A percentile compares a stretch with the other conserved stretches of the same genome.
phyloP scores from a whole-genome alignment of 1,140 invertebrate species.

The Eriosoma lanigerum region DNA sequence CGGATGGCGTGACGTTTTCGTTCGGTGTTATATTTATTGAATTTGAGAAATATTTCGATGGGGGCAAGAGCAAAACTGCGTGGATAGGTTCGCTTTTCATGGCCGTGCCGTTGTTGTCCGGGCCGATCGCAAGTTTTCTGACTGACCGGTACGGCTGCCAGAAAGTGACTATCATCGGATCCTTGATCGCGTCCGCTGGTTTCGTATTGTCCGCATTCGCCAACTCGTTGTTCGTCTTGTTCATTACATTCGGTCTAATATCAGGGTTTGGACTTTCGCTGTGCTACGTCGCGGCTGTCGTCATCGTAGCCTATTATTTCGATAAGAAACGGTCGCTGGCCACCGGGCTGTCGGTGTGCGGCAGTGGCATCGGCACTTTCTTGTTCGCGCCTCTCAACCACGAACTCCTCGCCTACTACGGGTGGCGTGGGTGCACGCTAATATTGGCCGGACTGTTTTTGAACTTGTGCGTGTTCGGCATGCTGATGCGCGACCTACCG shows the following conservation, averaged over 20 bases:
- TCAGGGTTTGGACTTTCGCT: slow-evolving; percentile 83
- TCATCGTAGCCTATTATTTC: slow-evolving; percentile 94
- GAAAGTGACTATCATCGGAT: slow-evolving; percentile 55
- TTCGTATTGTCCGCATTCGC: slow-evolving; percentile 78
- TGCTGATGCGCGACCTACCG: slow-evolving; percentile 82
- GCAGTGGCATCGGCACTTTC: slow-evolving; percentile 83
- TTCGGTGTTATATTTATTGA: slow-evolving; percentile 82
- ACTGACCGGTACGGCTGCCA: slow-evolving; percentile 68
- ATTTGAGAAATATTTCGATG: slow-evolving; percentile 76
- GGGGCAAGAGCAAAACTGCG: slow-evolving; percentile 72
- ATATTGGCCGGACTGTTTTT: slow-evolving; percentile 81
- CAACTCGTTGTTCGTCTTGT: slow-evolving; percentile 74
- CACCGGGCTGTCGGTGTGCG: slow-evolving; percentile 87
- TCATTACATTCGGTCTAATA: slow-evolving; percentile 83
- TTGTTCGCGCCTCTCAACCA: slow-evolving; percentile 80
- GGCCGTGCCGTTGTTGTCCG: slow-evolving; percentile 85
- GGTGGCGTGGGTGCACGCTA: slow-evolving; percentile 84
- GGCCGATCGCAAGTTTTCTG: slow-evolving; percentile 83
- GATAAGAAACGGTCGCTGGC: slow-evolving; percentile 89
- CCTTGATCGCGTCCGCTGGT: slow-evolving; percentile 72
- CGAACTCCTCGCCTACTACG: slow-evolving; percentile 73
- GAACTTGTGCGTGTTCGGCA: slow-evolving; percentile 85
- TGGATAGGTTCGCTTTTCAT: slow-evolving; percentile 89
- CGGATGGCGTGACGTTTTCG: slow-evolving; percentile 85
- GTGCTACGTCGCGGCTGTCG: slow-evolving; percentile 86